These are phyloP conservation scores for Pogona vitticeps DNA, from an alignment of 2,113 vertebrate genomes.

Conservation along the genomic window DNA sequence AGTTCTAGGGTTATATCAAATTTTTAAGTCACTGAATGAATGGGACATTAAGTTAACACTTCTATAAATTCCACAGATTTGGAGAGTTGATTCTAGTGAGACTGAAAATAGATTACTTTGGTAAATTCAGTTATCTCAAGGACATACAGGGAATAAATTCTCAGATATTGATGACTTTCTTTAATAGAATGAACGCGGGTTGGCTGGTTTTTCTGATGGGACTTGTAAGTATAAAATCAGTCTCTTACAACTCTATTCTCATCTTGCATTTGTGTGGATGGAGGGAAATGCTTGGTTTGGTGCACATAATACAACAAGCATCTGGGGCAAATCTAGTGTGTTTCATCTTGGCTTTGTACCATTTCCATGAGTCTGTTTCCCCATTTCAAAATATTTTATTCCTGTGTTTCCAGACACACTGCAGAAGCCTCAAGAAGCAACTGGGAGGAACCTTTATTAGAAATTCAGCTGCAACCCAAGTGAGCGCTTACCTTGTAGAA, in stretches of 20 bases:
- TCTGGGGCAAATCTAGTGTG: constrained; percentile 66
- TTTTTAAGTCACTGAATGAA: too few species aligned
- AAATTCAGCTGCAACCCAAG: constrained; percentile 56
- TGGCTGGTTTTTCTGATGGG: constrained; percentile 47
- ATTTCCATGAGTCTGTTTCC: constrained; percentile 66
- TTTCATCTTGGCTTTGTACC: constrained; percentile 68
- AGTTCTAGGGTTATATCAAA: too few species aligned
- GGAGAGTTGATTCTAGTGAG: too few species aligned
- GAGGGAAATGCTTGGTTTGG: constrained; percentile 57
- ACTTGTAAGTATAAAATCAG: constrained; percentile 65
- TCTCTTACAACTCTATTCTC: constrained; percentile 60
- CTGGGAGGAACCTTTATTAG: constrained; percentile 65
- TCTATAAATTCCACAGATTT: too few species aligned
- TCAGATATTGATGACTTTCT: constrained; percentile 37
- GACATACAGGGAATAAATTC: constrained; percentile 33
- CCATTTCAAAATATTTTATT: constrained; percentile 69
- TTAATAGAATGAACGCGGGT: constrained; percentile 39
- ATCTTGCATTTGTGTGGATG: constrained; percentile 62
- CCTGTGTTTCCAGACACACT: constrained; percentile 62
- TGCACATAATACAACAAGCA: constrained; percentile 52
- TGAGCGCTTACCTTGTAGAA: constrained; percentile 53
- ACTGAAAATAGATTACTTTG: constrained; percentile 24
- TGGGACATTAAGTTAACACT: too few species aligned
- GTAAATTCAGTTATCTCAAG: constrained; percentile 4
- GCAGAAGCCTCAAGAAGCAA: constrained; percentile 60